These are phyloP conservation scores for Pongo pygmaeus DNA, from an alignment of 2,113 vertebrate species.

Conservation along the genomic window DNA sequence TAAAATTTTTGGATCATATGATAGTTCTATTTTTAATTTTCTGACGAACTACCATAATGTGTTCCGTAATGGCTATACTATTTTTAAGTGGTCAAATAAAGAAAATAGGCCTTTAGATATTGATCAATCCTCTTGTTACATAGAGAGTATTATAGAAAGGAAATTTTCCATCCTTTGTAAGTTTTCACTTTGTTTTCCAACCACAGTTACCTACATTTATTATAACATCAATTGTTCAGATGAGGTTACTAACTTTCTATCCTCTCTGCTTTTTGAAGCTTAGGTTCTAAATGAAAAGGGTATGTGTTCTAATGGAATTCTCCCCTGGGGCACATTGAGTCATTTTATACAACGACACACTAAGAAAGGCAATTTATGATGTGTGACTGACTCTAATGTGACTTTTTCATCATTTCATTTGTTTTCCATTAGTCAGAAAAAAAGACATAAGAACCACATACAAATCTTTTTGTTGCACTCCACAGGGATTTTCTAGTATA, in stretches of 20 bases:
- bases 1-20: background rate
- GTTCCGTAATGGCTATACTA: background rate
- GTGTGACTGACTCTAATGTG: constrained; percentile 73
- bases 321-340: constrained; percentile 65
- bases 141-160: background rate
- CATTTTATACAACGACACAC: constrained; percentile 70
- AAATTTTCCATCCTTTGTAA: background rate
- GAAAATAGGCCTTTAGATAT: background rate
- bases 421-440: constrained; percentile 69
- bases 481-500: background rate
- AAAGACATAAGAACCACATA: constrained; percentile 62
- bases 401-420: constrained; percentile 77
- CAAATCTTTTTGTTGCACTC: constrained; percentile 49
- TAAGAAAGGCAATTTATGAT: constrained; percentile 73
- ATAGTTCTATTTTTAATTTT: background rate
- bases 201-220: background rate
- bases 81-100: background rate
- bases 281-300: constrained; percentile 54
- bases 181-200: background rate
- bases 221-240: background rate
- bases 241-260: background rate
- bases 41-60: background rate
- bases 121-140: background rate
- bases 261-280: constrained; percentile 13
- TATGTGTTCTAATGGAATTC: constrained; percentile 67